A percentile compares a stretch with the other conserved stretches of the same genome.
These are phyloP conservation scores for Cremastinae sp. DNA, from an alignment of 2,888 invertebrate genomes.

Conservation along the genomic window DNA sequence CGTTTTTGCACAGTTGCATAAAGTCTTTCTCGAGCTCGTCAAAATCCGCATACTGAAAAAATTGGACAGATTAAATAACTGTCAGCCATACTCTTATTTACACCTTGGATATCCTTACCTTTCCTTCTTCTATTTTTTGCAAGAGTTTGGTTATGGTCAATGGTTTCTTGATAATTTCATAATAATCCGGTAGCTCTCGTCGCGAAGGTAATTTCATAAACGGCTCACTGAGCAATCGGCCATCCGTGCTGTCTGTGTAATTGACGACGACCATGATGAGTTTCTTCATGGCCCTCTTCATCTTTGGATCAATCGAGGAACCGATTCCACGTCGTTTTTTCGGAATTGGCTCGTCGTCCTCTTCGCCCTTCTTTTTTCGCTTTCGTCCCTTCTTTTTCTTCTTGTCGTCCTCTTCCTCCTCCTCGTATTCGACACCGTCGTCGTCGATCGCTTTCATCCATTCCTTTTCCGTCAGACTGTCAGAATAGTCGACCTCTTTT, in stretches of 20 bases:
- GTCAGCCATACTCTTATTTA: not conserved
- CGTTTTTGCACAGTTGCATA: conserved; percentile 96
- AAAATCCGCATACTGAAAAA: conserved; percentile 88
- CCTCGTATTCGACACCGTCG: conserved; percentile 84
- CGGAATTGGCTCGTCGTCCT: conserved; percentile 83
- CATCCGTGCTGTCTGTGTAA: conserved; percentile 91
- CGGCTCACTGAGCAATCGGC: conserved; percentile 93
- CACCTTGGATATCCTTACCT: conserved; percentile 82
- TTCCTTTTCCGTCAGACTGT: conserved; percentile 98
- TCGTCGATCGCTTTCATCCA: conserved; percentile 92
- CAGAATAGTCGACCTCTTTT: conserved; percentile 98
- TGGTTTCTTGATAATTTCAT: conserved; percentile 97
- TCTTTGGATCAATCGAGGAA: conserved; percentile 82
- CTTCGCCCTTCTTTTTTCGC: conserved; percentile 82
- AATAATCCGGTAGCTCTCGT: conserved; percentile 97
- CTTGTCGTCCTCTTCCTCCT: conserved; percentile 87
- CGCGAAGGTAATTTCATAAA: conserved; percentile 97
- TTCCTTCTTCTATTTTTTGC: conserved; percentile 92
- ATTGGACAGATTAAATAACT: not conserved
- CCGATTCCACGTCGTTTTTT: conserved; percentile 82
- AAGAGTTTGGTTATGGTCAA: conserved; percentile 97
- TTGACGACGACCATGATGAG: conserved; percentile 94
- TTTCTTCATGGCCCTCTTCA: conserved; percentile 91
- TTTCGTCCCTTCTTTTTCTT: conserved; percentile 83
- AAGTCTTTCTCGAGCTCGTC: conserved; percentile 95